Evolutionary conservation across 2,113 vertebrate genomes (phyloP), one percentile per base, ranked within the genome.

Genomic region (Nestor notabilis): DNA sequence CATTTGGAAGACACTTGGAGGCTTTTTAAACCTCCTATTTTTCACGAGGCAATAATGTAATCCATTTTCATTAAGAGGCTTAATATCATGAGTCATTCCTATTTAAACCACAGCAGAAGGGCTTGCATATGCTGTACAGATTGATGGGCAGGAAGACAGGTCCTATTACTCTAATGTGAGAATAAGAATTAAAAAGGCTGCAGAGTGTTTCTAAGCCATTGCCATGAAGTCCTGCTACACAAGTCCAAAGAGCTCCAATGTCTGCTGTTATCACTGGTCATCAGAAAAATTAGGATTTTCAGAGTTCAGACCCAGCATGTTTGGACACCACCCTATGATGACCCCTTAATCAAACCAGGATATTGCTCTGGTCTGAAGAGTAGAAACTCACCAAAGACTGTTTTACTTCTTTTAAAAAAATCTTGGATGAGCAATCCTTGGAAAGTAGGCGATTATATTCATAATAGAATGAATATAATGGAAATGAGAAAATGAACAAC

Each of bases 71-170:
- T 83, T 96, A 96, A 89, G 63, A 85, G 61, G 52, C n/a, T 91
- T 82, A 95, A 91, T 96, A 95, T 46, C 91, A 56, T 93, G 95
- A 97, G 91, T 97, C 91, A 97, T 93, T 87, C 61, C 91, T 87
- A 83, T 91, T 94, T 82, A 93, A 95, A 85, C 81, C 82, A 64
- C 37, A 71, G 63, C 93, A 96, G 91, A 95, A 95, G 89, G 84
- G 27, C 77, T 83, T 87, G 56, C 93, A 95, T 91, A 95, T 76
- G 84, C 78, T 87, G 63, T n/a, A n/a, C 89, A 96, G 94, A 96
- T 75, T 94, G 94, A 96, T 89, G 81, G 84, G 84, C 81, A 93
- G 84, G 81, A 93, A 93, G 93, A 96, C 63, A 80, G 84, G 44
- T 79, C 37, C 61, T 81, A 85, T 97, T 96, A 75, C 80, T 92